Evolutionary conservation across 92 coral and sea anemone genomes (phyloP).

Genomic region (Ricordea florida): DNA sequence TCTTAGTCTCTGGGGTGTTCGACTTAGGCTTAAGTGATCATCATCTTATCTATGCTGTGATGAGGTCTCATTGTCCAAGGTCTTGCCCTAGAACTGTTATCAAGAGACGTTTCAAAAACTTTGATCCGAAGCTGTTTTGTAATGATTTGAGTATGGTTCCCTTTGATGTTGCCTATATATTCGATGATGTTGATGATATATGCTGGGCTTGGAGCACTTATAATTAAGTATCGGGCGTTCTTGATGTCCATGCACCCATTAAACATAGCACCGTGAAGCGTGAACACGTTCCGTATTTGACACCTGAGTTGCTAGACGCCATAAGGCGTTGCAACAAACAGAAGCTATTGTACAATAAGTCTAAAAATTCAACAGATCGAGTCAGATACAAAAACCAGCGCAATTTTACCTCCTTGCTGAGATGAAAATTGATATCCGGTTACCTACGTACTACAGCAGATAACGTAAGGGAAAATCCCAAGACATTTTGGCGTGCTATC

Average conservation of each 20-base stretch:
- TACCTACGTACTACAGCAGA: neutral
- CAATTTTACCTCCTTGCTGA: constrained; percentile 9
- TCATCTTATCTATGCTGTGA: constrained; percentile 3
- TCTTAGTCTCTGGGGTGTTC: neutral
- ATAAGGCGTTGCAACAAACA: constrained; percentile 11
- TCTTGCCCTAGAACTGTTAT: neutral
- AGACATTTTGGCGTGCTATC: neutral
- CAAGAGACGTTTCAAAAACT: neutral
- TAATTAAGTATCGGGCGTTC: neutral
- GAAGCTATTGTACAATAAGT: constrained; percentile 1
- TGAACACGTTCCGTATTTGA: constrained; percentile 2
- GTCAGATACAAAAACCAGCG: constrained; percentile 5
- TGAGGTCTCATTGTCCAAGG: neutral
- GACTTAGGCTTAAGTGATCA: constrained; percentile 9
- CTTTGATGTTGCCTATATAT: neutral
- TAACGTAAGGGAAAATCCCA: neutral
- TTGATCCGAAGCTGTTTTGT: neutral
- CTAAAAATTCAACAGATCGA: neutral
- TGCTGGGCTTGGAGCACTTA: constrained; percentile 15
- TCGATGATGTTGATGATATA: neutral
- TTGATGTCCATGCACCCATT: constrained; percentile 1
- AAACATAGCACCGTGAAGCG: neutral
- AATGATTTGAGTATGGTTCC: neutral
- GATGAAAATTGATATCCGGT: neutral
- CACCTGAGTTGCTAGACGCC: constrained; percentile 14